Percentiles rank a stretch among this genome's conserved stretches.
Evolutionary conservation across 2,888 invertebrate species (phyloP).

Genomic region (Helobdella robusta): DNA sequence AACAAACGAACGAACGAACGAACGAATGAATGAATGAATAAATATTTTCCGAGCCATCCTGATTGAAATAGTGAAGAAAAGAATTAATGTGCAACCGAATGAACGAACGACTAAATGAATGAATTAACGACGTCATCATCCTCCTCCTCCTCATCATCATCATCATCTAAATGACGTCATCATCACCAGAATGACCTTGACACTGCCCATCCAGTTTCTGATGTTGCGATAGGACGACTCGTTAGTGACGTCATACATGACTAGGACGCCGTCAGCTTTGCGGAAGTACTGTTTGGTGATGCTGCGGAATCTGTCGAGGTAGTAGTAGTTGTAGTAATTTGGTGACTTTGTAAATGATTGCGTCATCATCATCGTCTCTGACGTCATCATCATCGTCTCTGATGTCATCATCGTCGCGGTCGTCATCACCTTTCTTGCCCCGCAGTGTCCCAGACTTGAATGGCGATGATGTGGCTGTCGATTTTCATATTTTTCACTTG

Average conservation of each 20-base stretch:
- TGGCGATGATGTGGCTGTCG: constrained; percentile 46
- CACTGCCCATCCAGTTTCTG: constrained; percentile 52
- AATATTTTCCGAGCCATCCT: too few species aligned
- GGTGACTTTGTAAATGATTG: neutral
- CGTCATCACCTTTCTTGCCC: constrained; percentile 75
- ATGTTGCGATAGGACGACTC: constrained; percentile 53
- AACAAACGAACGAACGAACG: too few species aligned
- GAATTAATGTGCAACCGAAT: neutral
- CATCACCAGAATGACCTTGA: constrained; percentile 39
- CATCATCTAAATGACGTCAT: neutral
- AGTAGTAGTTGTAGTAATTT: neutral
- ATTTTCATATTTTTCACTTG: constrained; percentile 51
- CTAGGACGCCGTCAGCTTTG: constrained; percentile 54
- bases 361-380: neutral
- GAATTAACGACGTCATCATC: too few species aligned
- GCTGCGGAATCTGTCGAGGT: constrained; percentile 50
- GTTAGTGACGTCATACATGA: constrained; percentile 55
- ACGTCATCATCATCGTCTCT: neutral
- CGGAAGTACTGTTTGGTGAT: constrained; percentile 56
- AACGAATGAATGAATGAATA: too few species aligned
- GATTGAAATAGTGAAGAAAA: too few species aligned
- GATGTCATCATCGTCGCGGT: neutral
- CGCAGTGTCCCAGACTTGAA: constrained; percentile 69
- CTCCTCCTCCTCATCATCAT: too few species aligned
- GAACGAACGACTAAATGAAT: too few species aligned